A percentile compares a stretch with the other conserved stretches of the same genome.
phyloP scores from a whole-genome alignment of 2,888 invertebrate genomes.

The Stenodema calcarata region DNA sequence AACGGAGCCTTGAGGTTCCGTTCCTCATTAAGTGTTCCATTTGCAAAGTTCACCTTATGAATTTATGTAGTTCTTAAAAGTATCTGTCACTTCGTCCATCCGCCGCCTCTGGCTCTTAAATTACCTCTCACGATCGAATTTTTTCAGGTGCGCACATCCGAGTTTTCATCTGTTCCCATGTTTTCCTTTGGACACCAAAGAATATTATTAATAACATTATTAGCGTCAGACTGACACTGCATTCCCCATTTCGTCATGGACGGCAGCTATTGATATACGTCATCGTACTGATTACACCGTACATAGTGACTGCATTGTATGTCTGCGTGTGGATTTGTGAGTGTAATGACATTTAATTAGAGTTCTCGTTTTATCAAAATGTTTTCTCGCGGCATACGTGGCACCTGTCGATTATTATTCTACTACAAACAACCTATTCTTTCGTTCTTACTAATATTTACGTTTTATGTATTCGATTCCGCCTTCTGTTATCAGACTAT shows the following conservation, averaged over 20 bases:
- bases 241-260: background rate
- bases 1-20: too few species aligned
- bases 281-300: background rate
- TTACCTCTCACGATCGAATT: background rate
- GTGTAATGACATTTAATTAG: background rate
- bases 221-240: background rate
- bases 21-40: too few species aligned
- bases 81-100: background rate
- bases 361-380: background rate
- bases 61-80: too few species aligned
- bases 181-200: slow-evolving; percentile 40
- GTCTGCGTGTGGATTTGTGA: background rate
- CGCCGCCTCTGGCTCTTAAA: background rate
- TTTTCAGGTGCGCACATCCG: background rate
- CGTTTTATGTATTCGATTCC: background rate
- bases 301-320: background rate
- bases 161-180: background rate
- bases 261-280: background rate
- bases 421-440: background rate
- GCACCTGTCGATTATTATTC: background rate
- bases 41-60: too few species aligned
- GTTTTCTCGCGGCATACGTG: background rate
- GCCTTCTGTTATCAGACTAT: background rate
- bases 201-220: slow-evolving; percentile 1
- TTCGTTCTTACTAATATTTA: background rate